These are phyloP conservation scores for Siniperca knerii DNA, from an alignment of 2,113 vertebrate genomes.

Conservation along the genomic window DNA sequence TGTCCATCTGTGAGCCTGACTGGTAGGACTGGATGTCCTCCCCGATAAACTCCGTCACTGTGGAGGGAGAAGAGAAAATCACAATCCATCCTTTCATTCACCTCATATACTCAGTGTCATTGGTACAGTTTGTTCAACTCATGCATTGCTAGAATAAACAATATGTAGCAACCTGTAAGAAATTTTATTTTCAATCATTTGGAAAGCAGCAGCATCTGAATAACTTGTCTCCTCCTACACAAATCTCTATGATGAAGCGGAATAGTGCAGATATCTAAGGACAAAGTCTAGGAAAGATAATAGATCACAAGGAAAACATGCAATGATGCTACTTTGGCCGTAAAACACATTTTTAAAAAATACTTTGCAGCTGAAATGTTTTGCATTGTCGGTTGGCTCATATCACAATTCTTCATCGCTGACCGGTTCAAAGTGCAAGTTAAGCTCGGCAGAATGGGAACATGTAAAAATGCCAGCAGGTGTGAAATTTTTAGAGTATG, in stretches of 20 bases:
- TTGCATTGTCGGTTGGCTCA: background rate
- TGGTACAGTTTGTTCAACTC: background rate
- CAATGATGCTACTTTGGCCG: background rate
- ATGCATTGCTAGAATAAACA: background rate
- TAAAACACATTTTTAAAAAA: background rate
- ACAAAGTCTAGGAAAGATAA: background rate
- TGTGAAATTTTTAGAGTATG: background rate
- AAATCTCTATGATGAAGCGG: background rate
- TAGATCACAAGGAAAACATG: background rate
- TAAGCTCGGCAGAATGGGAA: background rate
- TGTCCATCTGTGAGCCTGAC: slow-evolving; percentile 75
- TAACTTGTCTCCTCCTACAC: background rate
- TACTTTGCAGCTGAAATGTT: background rate
- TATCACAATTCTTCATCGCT: background rate
- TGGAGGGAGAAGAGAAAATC: slow-evolving; percentile 38
- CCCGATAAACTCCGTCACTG: slow-evolving; percentile 87
- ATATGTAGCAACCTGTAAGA: background rate
- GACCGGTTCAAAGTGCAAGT: background rate
- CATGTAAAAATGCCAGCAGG: background rate
- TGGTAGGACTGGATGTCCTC: slow-evolving; percentile 84
- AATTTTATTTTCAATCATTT: background rate
- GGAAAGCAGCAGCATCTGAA: background rate
- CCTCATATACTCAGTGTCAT: background rate
- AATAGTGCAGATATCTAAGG: background rate
- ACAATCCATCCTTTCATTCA: slow-evolving; percentile 1